phyloP scores from a whole-genome alignment of 2,888 invertebrate genomes.

The Drosophila meridiana region DNA sequence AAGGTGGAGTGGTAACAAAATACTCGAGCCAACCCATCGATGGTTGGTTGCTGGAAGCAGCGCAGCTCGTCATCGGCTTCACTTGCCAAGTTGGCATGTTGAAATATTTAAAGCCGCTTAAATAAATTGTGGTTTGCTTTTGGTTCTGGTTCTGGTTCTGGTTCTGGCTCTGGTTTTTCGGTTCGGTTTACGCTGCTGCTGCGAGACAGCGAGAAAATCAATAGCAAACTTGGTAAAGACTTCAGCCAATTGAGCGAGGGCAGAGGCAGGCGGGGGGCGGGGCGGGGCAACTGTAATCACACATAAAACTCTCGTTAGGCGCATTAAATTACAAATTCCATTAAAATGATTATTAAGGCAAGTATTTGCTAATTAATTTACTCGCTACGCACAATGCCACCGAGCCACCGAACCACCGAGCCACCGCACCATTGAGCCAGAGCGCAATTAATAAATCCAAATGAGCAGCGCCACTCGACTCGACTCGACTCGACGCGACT shows the following conservation, averaged over 20 bases:
- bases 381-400: slow-evolving; percentile 67
- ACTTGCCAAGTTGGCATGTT: slow-evolving; percentile 67
- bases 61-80: slow-evolving; percentile 28
- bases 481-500: slow-evolving; percentile 14
- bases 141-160: slow-evolving; percentile 36
- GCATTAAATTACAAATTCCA: slow-evolving; percentile 83
- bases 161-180: slow-evolving; percentile 22
- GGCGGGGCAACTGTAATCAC: slow-evolving; percentile 61
- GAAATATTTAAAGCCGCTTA: slow-evolving; percentile 82
- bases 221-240: slow-evolving; percentile 25
- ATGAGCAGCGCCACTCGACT: slow-evolving; percentile 58
- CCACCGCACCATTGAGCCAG: slow-evolving; percentile 11
- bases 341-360: slow-evolving; percentile 82
- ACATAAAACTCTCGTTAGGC: slow-evolving; percentile 81
- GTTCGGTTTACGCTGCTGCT: slow-evolving; percentile 23
- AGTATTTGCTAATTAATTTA: slow-evolving; percentile 83
- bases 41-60: neutral
- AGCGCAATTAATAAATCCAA: slow-evolving; percentile 76
- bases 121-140: slow-evolving; percentile 75
- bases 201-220: slow-evolving; percentile 47
- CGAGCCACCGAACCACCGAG: slow-evolving; percentile 13
- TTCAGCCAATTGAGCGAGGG: neutral
- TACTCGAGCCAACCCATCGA: slow-evolving; percentile 17
- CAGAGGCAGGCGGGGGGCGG: neutral
- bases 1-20: slow-evolving; percentile 8